Conservation (phyloP, 2,888 invertebrate species). For the Ceramica pisi region DNA sequence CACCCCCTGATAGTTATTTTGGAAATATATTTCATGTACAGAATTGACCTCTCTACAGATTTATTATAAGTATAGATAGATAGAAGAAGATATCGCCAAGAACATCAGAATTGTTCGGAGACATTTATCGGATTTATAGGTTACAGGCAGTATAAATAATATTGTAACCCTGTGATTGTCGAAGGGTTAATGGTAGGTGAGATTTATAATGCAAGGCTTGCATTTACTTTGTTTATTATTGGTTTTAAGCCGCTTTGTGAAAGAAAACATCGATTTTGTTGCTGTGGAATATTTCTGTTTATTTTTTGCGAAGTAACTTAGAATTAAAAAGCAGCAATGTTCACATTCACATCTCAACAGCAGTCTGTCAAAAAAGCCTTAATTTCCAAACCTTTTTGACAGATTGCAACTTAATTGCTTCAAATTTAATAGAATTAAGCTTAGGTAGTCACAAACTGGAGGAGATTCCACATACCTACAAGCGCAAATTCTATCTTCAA, state of each 20-base stretch:
- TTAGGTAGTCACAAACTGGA: no score
- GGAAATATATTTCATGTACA: no score
- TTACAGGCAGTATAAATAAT: slow-evolving; percentile 41
- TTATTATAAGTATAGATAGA: no score
- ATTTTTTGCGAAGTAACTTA: neutral
- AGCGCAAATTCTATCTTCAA: neutral
- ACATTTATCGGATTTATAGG: slow-evolving; percentile 51
- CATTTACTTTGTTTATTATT: slow-evolving; percentile 23
- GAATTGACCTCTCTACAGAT: no score
- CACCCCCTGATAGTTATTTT: no score
- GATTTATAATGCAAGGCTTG: slow-evolving; percentile 31
- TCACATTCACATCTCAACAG: no score
- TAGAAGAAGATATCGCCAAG: slow-evolving; percentile 46
- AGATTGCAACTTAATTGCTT: no score
- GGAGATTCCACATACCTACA: no score
- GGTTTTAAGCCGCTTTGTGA: neutral
- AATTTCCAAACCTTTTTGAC: no score
- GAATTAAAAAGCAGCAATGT: no score
- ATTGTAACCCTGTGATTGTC: slow-evolving; percentile 48
- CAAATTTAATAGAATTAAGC: no score
- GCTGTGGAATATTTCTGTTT: neutral
- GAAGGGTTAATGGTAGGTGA: slow-evolving; percentile 50
- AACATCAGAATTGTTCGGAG: slow-evolving; percentile 54
- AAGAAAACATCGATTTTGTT: neutral
- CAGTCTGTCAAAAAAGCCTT: no score